Evolutionary conservation across 2,113 vertebrate species (phyloP), one percentile per base, ranked within the genome.

Genomic region (Oreochromis tanganicae): DNA sequence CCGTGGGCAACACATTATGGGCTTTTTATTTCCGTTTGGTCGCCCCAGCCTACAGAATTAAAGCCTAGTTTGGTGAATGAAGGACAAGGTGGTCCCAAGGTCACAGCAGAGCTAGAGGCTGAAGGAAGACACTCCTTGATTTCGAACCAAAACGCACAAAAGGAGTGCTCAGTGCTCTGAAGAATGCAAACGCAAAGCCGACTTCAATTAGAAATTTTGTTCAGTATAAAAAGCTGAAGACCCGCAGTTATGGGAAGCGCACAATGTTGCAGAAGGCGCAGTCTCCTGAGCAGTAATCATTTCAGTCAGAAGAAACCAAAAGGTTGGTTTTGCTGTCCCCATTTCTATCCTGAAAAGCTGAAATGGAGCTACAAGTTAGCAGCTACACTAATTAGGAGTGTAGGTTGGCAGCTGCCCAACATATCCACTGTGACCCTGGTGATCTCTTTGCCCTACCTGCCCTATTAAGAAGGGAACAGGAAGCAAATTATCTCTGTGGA

Each of bases 11-110:
- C 94, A 88, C 89, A 93, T 96, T 94, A 96, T 95, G 94, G 94
- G 93, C 94, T 96, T 96, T 96, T 96, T 95, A 96, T 96, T 96
- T 96, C 94, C 93, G 91, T 95, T 96, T 95, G 93, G 95, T 94
- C 90, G 91, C 91, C 85, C 85, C 93, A 84, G 95, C 93, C 88
- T 86, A 90, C 89, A 86, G 92, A 95, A 96, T 95, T 95, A 96
- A 95, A 95, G 91, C 93, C 89, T 90, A 89, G 90, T 95, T 95
- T 94, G 92, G 93, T 92, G 92, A 94, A 94, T 91, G 82, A 81
- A 89, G 85, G 92, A 94, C 92, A 93, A 92, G 89, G 87, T 93
- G 89, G 93, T 59, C 84, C 94, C 94, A 97, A 97, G 96, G 96
- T 96, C 96, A 95, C 11, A 32, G 17, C 71, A 87, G 81, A 93